Evolutionary conservation across 92 coral and sea anemone genomes (phyloP), one percentile per base, ranked within the genome.

Genomic region (Diadumene lineata): DNA sequence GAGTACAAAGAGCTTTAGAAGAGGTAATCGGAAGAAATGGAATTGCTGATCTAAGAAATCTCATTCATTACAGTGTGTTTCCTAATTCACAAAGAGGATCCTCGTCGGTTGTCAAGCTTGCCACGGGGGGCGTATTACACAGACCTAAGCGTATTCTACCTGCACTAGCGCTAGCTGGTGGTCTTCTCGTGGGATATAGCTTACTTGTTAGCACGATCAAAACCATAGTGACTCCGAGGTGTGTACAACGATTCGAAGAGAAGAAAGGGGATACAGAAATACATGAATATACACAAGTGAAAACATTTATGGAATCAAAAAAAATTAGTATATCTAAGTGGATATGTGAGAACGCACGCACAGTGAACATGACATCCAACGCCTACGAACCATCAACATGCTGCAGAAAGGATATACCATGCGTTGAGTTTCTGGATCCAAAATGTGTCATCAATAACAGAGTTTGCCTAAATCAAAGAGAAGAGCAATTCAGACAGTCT

Each of bases 371-470:
- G 74, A 66, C 66, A 7, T 60, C 82, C 16, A 23, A 77, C 7
- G 82, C 74, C n/a, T 77, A 43, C 38, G 18, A 24, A 18, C 82
- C 82, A 0, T 66, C 50, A 44, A 34, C 82, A 19, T 77, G 82
- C 31, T 77, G 74, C 56, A 65, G 82, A 30, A 32, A 29, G 16
- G 82, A 77, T 56, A 77, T 77, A 7, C 43, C 43, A 1, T 77
- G 82, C 38, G 82, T 77, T 17, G 38, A 77, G 56, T 77, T 66
- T 51, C 60, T 77, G 3, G 55, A 77, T 51, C 82, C 82, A 1
- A 34, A 25, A 1, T 77, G 82, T 34, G 56, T 77, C 7, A 56
- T 18, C 18, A 21, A 32, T 25, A 77, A 77, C 57, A 61, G 50
- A 58, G 60, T 50, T 13, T 77, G 82, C 67, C 21, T 77, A 56